Conservation (phyloP, 2,888 invertebrate genomes). For the Rugalucina vietnamica region DNA sequence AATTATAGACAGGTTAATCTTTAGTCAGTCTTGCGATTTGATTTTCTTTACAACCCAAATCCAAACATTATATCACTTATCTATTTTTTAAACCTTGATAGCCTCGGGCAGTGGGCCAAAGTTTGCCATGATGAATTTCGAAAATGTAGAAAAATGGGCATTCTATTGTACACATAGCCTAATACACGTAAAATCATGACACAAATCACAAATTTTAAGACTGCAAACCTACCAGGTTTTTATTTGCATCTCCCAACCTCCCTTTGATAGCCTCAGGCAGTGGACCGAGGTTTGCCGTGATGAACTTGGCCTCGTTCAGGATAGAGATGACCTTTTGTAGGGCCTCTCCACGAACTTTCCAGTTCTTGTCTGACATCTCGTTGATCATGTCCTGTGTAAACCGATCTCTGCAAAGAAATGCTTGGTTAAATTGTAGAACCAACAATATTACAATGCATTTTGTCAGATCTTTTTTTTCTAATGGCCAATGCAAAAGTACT, state of each 20-base stretch:
- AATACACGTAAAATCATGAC: neutral
- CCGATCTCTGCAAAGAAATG: slow-evolving; percentile 87
- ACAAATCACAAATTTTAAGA: neutral
- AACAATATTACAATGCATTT: no score
- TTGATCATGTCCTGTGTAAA: slow-evolving; percentile 92
- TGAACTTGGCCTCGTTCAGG: slow-evolving; percentile 90
- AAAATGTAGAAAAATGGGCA: neutral
- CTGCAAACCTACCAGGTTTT: slow-evolving; percentile 87
- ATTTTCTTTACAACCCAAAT: no score
- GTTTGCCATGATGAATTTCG: slow-evolving; percentile 91
- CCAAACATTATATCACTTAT: no score
- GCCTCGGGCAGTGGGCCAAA: slow-evolving; percentile 94
- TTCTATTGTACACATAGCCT: neutral
- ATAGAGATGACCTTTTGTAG: slow-evolving; percentile 90
- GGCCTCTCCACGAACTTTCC: slow-evolving; percentile 94
- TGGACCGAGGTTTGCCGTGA: slow-evolving; percentile 93
- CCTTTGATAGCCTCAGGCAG: slow-evolving; percentile 91
- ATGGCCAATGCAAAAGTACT: no score
- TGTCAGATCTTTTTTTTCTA: no score
- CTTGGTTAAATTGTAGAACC: no score
- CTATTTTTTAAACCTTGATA: no score
- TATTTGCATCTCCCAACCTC: slow-evolving; percentile 94
- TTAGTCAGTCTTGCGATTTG: no score
- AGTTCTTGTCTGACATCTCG: slow-evolving; percentile 87
- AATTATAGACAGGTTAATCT: no score